Conservation (phyloP, 2,888 invertebrate genomes). For the Ethmia dodecea region DNA sequence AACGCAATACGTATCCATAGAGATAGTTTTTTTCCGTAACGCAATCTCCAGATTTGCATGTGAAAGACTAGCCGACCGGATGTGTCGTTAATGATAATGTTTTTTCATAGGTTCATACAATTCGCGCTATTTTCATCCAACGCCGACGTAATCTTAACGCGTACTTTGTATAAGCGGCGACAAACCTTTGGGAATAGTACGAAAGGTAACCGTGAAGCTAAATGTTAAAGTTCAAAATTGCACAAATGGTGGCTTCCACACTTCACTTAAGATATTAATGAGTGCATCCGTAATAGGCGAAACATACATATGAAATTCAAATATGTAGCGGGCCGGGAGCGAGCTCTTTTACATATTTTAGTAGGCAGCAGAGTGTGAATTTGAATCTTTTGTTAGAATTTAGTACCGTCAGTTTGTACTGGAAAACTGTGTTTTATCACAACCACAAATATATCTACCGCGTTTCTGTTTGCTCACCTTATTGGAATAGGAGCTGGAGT, state of each 20-base stretch:
- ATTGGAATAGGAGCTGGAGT: too few species aligned
- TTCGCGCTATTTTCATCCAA: conserved; percentile 73
- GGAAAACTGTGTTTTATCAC: conserved; percentile 53
- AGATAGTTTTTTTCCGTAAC: too few species aligned
- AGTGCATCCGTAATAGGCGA: conserved; percentile 76
- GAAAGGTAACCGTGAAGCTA: conserved; percentile 26
- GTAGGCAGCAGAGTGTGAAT: conserved; percentile 76
- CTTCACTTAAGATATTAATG: conserved; percentile 77
- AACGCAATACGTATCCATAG: too few species aligned
- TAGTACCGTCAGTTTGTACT: conserved; percentile 54
- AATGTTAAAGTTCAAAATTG: conserved; percentile 44
- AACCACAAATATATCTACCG: conserved; percentile 30
- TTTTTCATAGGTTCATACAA: conserved; percentile 71
- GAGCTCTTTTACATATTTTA: conserved; percentile 75
- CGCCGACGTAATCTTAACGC: conserved; percentile 67
- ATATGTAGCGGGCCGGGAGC: conserved; percentile 72
- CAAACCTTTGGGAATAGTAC: conserved; percentile 18
- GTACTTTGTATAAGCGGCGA: conserved; percentile 55
- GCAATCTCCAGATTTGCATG: conserved; percentile 57
- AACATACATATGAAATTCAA: conserved; percentile 78
- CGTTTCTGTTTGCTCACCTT: too few species aligned
- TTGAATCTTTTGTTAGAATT: conserved; percentile 76
- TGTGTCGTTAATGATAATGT: conserved; percentile 60
- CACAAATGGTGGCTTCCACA: conserved; percentile 40
- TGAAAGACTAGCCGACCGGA: conserved; percentile 54